Base-by-base conservation (phyloP, 2,797 vertebrate genomes). In the Clarias fuscus region DNA sequence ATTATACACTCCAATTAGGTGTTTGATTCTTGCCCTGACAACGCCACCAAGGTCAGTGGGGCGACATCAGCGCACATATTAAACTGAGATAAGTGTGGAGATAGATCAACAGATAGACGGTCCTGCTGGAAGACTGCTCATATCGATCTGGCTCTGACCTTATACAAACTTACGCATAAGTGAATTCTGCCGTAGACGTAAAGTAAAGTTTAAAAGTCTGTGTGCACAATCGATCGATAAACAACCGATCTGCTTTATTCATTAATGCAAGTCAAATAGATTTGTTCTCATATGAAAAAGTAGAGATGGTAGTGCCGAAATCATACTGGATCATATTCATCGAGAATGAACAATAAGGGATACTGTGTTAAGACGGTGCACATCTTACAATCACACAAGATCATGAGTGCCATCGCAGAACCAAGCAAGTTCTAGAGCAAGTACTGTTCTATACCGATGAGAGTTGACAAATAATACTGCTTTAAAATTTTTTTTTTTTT, bases 1-100 rank as follows among this genome's bases (percentile, higher is more conserved):
- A 90, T 90, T 89, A 89, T 48, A 76, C 86, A 88, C 88, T 56
- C 78, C 89, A 91, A 90, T 90, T 89, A 90, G 83, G 88, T 82
- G 72, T 80, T 73, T 27, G 77, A 89, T 84, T 86, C 83, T 33
- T 81, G 86, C 61, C 87, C 77, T 7, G 64, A 75, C 71, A 27
- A 77, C 20, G 53, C 37, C 43, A 82, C 65, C 61, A 79, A 83
- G 88, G 89, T 89, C 88, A 90, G 79, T 77, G 73, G 73, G 77
- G 83, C 62, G 84, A 82, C 76, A 84, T 33, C 71, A 73, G 33
- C 48, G 58, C 43, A 22, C 80, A 24, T 33, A 88, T 87, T 88
- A 85, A 84, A 85, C 58, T 18, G 82, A 77, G 30, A 86, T 77
- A 56, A 68, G 64, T 59, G 77, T 56, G 79, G 75, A 56, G 43